phyloP scores from a whole-genome alignment of 2,888 invertebrate species.

The Pheosia gnoma region DNA sequence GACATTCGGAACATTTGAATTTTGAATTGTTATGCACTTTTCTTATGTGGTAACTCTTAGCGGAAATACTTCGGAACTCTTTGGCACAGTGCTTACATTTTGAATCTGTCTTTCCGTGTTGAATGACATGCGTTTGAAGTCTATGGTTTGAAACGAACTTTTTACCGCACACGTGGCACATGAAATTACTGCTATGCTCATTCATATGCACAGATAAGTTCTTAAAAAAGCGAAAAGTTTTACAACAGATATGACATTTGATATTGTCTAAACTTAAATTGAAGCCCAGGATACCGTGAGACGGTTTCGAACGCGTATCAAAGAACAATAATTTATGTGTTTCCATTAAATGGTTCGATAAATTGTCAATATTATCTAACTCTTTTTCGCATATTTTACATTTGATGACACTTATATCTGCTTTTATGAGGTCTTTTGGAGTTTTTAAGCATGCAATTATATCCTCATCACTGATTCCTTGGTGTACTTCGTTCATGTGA shows the following conservation, averaged over 20 bases:
- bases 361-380: slow-evolving; percentile 30
- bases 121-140: slow-evolving; percentile 36
- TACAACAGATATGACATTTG: slow-evolving; percentile 34
- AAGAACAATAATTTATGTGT: slow-evolving; percentile 25
- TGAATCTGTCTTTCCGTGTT: slow-evolving; percentile 28
- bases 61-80: slow-evolving; percentile 26
- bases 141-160: slow-evolving; percentile 40
- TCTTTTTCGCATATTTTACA: slow-evolving; percentile 32
- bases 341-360: slow-evolving; percentile 32
- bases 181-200: slow-evolving; percentile 52
- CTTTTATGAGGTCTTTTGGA: slow-evolving; percentile 38
- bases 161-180: slow-evolving; percentile 59
- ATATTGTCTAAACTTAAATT: slow-evolving; percentile 33
- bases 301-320: slow-evolving; percentile 23
- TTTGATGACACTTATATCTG: slow-evolving; percentile 36
- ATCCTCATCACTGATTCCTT: slow-evolving; percentile 14
- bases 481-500: slow-evolving; percentile 14
- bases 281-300: slow-evolving; percentile 39
- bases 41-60: slow-evolving; percentile 32
- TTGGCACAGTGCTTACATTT: slow-evolving; percentile 34
- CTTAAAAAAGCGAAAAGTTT: slow-evolving; percentile 41
- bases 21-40: slow-evolving; percentile 35
- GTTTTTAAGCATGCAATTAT: slow-evolving; percentile 24
- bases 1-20: slow-evolving; percentile 33
- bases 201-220: slow-evolving; percentile 55